These are phyloP conservation scores for Scarus forsteni DNA, from an alignment of 2,797 vertebrate species.

Conservation along the genomic window DNA sequence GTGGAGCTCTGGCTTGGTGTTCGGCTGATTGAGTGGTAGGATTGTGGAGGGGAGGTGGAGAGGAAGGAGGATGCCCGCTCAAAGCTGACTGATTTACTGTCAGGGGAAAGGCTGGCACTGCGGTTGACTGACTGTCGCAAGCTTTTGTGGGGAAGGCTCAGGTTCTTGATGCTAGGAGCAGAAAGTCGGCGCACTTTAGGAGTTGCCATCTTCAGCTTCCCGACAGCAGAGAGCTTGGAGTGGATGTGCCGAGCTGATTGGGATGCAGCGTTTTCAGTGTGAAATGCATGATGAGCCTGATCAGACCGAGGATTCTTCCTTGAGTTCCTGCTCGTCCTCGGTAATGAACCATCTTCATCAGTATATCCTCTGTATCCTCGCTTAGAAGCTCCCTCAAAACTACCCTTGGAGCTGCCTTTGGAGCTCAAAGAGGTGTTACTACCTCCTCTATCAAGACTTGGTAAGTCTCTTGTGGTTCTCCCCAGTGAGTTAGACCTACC, in stretches of 20 bases:
- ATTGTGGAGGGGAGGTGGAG: conserved; percentile 84
- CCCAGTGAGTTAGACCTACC: conserved; percentile 90
- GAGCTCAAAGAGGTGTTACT: conserved; percentile 88
- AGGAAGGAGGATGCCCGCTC: conserved; percentile 68
- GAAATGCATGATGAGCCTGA: conserved; percentile 68
- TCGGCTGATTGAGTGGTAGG: conserved; percentile 90
- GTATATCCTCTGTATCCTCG: conserved; percentile 48
- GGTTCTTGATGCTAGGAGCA: conserved; percentile 89
- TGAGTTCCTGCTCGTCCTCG: conserved; percentile 87
- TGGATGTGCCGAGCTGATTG: conserved; percentile 84
- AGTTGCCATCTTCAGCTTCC: conserved; percentile 91
- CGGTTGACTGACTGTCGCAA: conserved; percentile 89
- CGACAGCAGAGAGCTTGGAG: conserved; percentile 91
- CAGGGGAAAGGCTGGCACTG: conserved; percentile 88
- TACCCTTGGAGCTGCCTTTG: conserved; percentile 74
- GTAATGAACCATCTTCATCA: conserved; percentile 89
- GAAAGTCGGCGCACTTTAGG: conserved; percentile 91
- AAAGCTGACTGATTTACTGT: conserved; percentile 82
- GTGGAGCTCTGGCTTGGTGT: conserved; percentile 88
- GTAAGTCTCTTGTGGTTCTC: conserved; percentile 84
- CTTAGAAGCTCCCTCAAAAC: conserved; percentile 77
- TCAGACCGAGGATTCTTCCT: conserved; percentile 86
- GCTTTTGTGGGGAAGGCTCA: conserved; percentile 90
- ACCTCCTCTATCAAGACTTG: conserved; percentile 87
- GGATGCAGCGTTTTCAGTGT: conserved; percentile 50